Percentiles rank a stretch among this genome's conserved stretches.
These are phyloP conservation scores for Spinus pinus DNA, from an alignment of 2,797 vertebrate species.

Conservation along the genomic window DNA sequence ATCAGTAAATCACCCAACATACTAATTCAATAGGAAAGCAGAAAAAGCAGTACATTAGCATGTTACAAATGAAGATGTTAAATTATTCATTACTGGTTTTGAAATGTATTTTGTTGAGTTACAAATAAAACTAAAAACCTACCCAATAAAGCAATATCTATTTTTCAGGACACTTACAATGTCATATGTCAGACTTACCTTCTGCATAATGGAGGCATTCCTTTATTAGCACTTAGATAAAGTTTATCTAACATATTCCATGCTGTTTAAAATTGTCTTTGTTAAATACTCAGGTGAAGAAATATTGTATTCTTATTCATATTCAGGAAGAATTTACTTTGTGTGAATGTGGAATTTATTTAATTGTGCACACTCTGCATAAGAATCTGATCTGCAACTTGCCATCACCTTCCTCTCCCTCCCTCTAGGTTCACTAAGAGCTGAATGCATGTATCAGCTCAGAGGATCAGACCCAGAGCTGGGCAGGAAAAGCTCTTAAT, in stretches of 20 bases:
- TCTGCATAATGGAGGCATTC: neutral
- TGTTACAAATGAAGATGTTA: neutral
- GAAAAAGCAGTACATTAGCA: neutral
- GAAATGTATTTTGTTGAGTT: conserved; percentile 20
- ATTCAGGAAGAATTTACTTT: neutral
- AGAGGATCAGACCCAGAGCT: neutral
- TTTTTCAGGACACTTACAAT: neutral
- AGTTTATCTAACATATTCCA: neutral
- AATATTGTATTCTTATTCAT: neutral
- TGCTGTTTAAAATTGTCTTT: neutral
- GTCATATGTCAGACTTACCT: neutral
- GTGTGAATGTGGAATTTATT: neutral
- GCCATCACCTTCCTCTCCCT: neutral
- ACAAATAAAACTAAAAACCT: neutral
- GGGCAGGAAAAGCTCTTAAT: neutral
- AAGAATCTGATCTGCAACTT: neutral
- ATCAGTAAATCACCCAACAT: neutral
- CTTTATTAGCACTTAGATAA: neutral
- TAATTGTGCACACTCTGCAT: neutral
- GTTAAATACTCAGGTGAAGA: neutral
- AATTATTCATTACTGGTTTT: conserved; percentile 25
- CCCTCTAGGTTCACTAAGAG: neutral
- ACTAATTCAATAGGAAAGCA: neutral
- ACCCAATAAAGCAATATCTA: neutral
- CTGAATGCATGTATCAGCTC: neutral